These are phyloP conservation scores for Camponotus fellah DNA, from an alignment of 2,888 invertebrate species.

Conservation along the genomic window DNA sequence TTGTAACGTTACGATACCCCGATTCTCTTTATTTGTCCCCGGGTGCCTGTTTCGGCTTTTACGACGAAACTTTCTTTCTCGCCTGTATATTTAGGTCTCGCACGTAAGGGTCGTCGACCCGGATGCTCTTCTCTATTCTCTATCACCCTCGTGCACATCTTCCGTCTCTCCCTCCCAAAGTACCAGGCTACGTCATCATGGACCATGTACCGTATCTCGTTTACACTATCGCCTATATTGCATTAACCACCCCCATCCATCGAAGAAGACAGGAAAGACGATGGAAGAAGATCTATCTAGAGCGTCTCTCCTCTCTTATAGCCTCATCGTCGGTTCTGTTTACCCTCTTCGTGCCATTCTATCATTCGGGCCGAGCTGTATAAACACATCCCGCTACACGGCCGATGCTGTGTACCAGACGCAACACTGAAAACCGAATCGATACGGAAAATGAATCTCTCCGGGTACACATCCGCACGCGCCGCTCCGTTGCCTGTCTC, in stretches of 20 bases:
- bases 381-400: slow-evolving; percentile 18
- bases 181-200: slow-evolving; percentile 11
- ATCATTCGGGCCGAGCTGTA: slow-evolving; percentile 9
- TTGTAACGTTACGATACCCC: not conserved
- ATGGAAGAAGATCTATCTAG: slow-evolving; percentile 10
- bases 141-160: not conserved
- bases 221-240: slow-evolving; percentile 39
- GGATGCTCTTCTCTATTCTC: slow-evolving; percentile 12
- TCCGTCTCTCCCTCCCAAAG: not conserved
- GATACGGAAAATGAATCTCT: slow-evolving; percentile 52
- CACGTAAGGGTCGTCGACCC: slow-evolving; percentile 20
- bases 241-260: not conserved
- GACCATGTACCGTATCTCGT: slow-evolving; percentile 34
- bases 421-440: slow-evolving; percentile 46
- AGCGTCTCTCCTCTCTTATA: slow-evolving; percentile 3
- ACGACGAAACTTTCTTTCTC: slow-evolving; percentile 2
- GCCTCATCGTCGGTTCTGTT: slow-evolving; percentile 12
- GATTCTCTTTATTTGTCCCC: not conserved
- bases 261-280: not conserved
- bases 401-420: slow-evolving; percentile 39
- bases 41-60: not conserved
- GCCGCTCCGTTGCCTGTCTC: not conserved
- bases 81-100: slow-evolving; percentile 41
- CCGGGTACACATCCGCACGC: slow-evolving; percentile 40
- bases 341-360: slow-evolving; percentile 11